Base-by-base conservation (phyloP, 53 echinoderm and acorn worm genomes). In the Astropecten irregularis region DNA sequence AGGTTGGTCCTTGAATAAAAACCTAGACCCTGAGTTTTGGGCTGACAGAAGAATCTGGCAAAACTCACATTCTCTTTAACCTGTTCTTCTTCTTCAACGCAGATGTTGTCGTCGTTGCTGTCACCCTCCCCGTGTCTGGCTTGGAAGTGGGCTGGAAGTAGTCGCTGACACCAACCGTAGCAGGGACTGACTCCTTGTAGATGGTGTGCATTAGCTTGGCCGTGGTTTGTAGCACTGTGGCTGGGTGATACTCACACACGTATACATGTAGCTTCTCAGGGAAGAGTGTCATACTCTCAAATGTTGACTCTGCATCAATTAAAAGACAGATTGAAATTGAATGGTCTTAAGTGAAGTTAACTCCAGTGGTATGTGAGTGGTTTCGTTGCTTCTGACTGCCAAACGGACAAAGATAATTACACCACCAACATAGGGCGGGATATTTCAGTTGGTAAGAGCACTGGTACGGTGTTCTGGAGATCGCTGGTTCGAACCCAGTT, bases 191-290 rank as follows among this genome's bases (percentile, higher is more conserved):
- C 2, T 58, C 71, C 71, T 50, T 53, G 69, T 49, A 67, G n/a
- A 83, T 22, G 25, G 63, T 40, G 30, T 35, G 40, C 40, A 64
- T 38, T 23, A 62, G 65, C 21, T 72, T 53, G 34, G 71, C 61
- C 0, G 49, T 69, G 23, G 57, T 71, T 56, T 70, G 51, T 32
- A 70, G 40, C 42, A 65, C 83, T 3, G 55, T 55, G 18, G 46
- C 19, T 3, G 72, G 84, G 9, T 69, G 50, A 29, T 88, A 68
- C 52, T 89, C 60, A 60, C 91, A 88, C 19, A 84, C 84, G 4
- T 83, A 67, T 10, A 91, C 74, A 16, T 91, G 74, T 0, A 87
- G 76, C 62, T 83, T 91, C 69, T 91, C 91, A 13, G 87, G 87
- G 31, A 91, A 91, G 0, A 91, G 34, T 0, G 9, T 10, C 20